These are phyloP conservation scores for Mizuhopecten yessoensis DNA, from an alignment of 1,140 invertebrate species.

Conservation along the genomic window DNA sequence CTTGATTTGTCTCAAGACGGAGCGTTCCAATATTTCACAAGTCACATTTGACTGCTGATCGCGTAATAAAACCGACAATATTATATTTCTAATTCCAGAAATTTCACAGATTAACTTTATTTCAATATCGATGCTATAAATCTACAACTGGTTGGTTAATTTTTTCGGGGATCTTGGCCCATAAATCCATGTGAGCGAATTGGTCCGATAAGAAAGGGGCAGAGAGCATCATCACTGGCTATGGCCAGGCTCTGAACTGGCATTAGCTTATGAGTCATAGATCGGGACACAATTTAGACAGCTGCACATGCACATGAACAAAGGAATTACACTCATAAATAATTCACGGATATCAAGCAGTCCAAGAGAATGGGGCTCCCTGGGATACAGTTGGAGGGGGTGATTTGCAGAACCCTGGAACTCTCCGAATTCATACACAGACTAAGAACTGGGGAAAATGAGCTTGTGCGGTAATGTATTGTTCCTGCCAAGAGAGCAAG, in stretches of 20 bases:
- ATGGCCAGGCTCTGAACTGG: background rate
- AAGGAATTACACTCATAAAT: conserved; percentile 1
- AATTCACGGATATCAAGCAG: conserved; percentile 28
- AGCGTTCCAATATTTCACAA: background rate
- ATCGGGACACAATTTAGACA: conserved; percentile 18
- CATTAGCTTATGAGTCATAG: conserved; percentile 25
- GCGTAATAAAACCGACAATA: background rate
- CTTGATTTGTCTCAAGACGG: background rate
- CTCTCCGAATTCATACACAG: background rate
- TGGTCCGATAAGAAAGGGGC: background rate
- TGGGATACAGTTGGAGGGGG: background rate
- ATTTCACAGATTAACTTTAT: conserved; percentile 40
- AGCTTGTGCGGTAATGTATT: background rate
- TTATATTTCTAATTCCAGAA: conserved; percentile 1
- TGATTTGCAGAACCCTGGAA: background rate
- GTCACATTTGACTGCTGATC: background rate
- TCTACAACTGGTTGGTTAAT: background rate
- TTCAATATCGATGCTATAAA: conserved; percentile 3
- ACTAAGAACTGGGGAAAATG: background rate
- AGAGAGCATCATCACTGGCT: background rate
- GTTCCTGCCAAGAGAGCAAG: conserved; percentile 23
- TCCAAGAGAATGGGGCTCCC: background rate
- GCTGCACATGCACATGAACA: conserved; percentile 24
- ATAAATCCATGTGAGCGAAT: background rate
- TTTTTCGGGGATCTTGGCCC: background rate